Conservation (phyloP, 1,140 invertebrate species). For the Drosophila virilis region DNA sequence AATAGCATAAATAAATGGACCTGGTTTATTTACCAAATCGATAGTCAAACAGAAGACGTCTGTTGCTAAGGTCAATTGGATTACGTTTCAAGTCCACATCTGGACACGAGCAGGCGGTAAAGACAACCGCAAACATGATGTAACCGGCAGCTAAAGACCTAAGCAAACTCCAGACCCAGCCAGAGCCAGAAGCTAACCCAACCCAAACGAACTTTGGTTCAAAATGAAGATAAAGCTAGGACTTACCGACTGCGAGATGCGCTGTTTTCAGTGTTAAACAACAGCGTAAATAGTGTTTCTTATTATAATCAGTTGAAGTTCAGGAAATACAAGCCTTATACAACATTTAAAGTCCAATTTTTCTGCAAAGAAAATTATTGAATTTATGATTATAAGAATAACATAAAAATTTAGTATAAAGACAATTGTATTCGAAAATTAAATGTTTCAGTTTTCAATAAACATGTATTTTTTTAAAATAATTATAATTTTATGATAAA, state of each 20-base stretch:
- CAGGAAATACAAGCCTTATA: too few relatives aligned
- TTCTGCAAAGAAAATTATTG: too few relatives aligned
- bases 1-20: too few relatives aligned
- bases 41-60: slow-evolving; percentile 18
- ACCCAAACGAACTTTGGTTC: slow-evolving; percentile 6
- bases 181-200: slow-evolving; percentile 30
- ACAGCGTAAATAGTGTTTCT: too few relatives aligned
- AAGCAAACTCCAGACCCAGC: slow-evolving; percentile 38
- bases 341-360: too few relatives aligned
- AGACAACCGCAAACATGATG: slow-evolving; percentile 66
- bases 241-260: neutral
- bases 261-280: neutral
- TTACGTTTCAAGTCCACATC: slow-evolving; percentile 61
- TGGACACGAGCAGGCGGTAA: slow-evolving; percentile 51
- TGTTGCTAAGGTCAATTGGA: slow-evolving; percentile 62
- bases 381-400: too few relatives aligned
- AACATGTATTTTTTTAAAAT: too few relatives aligned
- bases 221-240: slow-evolving; percentile 29
- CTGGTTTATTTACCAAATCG: slow-evolving; percentile 30
- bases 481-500: too few relatives aligned
- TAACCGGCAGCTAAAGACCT: slow-evolving; percentile 66
- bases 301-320: too few relatives aligned
- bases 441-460: too few relatives aligned
- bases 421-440: too few relatives aligned
- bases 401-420: too few relatives aligned